A percentile compares a stretch with the other conserved stretches of the same genome.
These are phyloP conservation scores for Thaumatotibia leucotreta DNA, from an alignment of 1,140 invertebrate species.

Conservation along the genomic window DNA sequence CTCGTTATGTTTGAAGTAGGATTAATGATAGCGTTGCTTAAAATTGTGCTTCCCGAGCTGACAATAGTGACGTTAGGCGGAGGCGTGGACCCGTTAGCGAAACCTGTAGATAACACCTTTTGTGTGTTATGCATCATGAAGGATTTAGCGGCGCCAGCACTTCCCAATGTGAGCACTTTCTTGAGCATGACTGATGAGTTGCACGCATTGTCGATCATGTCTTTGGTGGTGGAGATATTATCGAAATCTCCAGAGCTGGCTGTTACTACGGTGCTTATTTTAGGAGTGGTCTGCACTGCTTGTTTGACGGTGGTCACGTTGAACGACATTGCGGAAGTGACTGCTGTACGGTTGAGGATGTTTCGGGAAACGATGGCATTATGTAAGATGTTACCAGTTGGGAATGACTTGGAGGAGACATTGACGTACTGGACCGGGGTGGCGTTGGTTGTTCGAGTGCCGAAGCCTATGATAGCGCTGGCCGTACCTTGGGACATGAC, in stretches of 20 bases:
- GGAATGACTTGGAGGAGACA: constrained; percentile 67
- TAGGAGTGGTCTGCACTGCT: constrained; percentile 47
- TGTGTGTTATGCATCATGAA: constrained; percentile 75
- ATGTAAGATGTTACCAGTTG: constrained; percentile 72
- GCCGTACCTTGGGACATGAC: constrained; percentile 71
- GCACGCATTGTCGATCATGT: constrained; percentile 73
- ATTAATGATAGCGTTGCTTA: constrained; percentile 37
- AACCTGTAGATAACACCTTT: constrained; percentile 70
- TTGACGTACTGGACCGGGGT: constrained; percentile 62
- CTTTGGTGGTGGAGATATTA: constrained; percentile 65
- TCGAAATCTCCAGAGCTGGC: constrained; percentile 48
- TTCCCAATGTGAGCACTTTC: constrained; percentile 71
- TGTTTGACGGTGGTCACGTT: constrained; percentile 54
- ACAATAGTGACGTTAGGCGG: constrained; percentile 69
- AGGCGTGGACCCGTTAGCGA: constrained; percentile 55
- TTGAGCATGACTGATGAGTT: constrained; percentile 75
- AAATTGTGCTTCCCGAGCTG: constrained; percentile 51
- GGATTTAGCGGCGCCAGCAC: constrained; percentile 64
- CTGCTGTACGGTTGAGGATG: constrained; percentile 47
- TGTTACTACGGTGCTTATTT: constrained; percentile 48
- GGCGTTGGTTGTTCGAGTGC: constrained; percentile 55
- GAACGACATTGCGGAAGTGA: constrained; percentile 54
- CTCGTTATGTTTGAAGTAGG: constrained; percentile 41
- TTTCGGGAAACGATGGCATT: constrained; percentile 73
- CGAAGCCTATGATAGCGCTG: constrained; percentile 66